Conservation (phyloP, 2,113 vertebrate genomes). For the Boleophthalmus pectinirostris region DNA sequence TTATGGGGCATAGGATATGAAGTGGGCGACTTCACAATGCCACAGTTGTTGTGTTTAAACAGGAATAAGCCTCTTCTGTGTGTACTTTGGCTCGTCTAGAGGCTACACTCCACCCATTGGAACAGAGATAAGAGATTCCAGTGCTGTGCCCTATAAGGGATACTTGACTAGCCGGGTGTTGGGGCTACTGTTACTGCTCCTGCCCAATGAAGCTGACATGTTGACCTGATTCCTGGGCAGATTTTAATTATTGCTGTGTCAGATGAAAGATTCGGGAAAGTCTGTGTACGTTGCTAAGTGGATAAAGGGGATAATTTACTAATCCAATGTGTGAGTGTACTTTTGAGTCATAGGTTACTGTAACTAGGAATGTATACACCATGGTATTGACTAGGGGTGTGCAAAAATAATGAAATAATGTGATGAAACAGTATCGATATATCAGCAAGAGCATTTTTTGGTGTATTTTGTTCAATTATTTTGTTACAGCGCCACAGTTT, state of each 20-base stretch:
- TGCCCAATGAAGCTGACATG: neutral
- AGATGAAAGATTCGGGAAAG: neutral
- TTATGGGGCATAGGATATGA: neutral
- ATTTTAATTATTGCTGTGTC: neutral
- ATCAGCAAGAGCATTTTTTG: too few species aligned
- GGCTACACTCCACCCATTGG: conserved; percentile 45
- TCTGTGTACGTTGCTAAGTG: neutral
- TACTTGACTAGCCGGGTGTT: neutral
- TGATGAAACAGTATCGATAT: too few species aligned
- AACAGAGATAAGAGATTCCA: conserved; percentile 56
- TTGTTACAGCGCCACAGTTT: too few species aligned
- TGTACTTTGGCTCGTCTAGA: conserved; percentile 24
- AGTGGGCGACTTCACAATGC: neutral
- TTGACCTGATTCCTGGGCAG: neutral
- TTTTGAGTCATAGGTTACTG: neutral
- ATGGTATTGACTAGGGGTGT: too few species aligned
- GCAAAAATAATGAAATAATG: too few species aligned
- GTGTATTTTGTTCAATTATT: too few species aligned
- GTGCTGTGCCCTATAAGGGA: conserved; percentile 8
- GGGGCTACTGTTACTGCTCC: neutral
- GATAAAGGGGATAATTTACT: neutral
- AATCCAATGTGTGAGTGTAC: neutral
- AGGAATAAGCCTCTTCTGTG: conserved; percentile 12
- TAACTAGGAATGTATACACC: too few species aligned
- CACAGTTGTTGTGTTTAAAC: neutral